These are phyloP conservation scores for Phania funesta DNA, from an alignment of 2,888 invertebrate genomes.

Conservation along the genomic window DNA sequence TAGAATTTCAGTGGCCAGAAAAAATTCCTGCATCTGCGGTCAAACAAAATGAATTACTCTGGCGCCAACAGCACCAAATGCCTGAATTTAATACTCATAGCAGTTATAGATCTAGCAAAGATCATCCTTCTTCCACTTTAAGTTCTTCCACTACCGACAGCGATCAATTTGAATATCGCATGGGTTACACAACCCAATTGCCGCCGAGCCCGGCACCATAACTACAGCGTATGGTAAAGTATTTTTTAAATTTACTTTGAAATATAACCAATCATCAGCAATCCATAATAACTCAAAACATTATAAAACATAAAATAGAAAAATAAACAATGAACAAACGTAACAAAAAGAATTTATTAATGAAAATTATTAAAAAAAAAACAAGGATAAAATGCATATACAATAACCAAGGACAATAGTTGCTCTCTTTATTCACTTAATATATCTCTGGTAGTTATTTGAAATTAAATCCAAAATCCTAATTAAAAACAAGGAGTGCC, in stretches of 20 bases:
- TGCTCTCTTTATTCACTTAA: slow-evolving; percentile 52
- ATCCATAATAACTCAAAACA: background rate
- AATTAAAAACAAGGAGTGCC: slow-evolving; percentile 63
- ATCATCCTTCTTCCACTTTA: slow-evolving; percentile 76
- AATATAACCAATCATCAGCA: slow-evolving; percentile 7
- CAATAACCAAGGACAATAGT: slow-evolving; percentile 67
- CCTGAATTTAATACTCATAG: slow-evolving; percentile 36
- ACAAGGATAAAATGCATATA: slow-evolving; percentile 12
- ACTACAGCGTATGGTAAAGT: slow-evolving; percentile 80
- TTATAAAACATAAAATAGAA: slow-evolving; percentile 13
- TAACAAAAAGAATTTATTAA: slow-evolving; percentile 63
- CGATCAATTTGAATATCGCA: slow-evolving; percentile 78
- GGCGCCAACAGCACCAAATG: slow-evolving; percentile 75
- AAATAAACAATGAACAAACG: slow-evolving; percentile 26
- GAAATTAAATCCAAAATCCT: slow-evolving; percentile 52
- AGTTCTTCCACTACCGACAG: slow-evolving; percentile 79
- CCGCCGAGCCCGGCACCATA: slow-evolving; percentile 81
- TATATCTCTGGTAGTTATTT: slow-evolving; percentile 57
- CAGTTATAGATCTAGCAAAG: slow-evolving; percentile 59
- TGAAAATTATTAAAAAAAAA: slow-evolving; percentile 28
- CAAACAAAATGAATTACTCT: slow-evolving; percentile 79
- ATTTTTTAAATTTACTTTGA: slow-evolving; percentile 79
- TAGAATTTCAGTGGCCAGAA: slow-evolving; percentile 81
- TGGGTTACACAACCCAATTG: slow-evolving; percentile 78
- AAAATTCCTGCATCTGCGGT: slow-evolving; percentile 80